phyloP scores from a whole-genome alignment of 2,113 vertebrate genomes.

The Zapornia atra region DNA sequence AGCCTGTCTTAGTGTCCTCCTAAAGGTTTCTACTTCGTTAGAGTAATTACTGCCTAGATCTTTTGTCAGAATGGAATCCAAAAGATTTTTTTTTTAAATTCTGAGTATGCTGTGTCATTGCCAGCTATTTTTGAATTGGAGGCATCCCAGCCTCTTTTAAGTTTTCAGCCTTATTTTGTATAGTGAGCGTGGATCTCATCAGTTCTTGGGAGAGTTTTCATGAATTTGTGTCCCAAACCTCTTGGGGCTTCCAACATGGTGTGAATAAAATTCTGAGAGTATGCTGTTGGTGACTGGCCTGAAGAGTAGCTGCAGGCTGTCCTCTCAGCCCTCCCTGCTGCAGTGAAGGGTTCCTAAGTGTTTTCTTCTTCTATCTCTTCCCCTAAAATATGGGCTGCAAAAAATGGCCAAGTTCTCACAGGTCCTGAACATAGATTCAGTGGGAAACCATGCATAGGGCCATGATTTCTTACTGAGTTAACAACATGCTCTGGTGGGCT shows the following conservation, averaged over 20 bases:
- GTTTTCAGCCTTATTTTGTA: not conserved
- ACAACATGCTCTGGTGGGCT: not conserved
- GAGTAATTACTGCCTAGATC: not conserved
- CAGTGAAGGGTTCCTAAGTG: fast-evolving
- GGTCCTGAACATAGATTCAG: not conserved
- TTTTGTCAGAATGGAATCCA: not conserved
- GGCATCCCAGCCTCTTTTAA: not conserved
- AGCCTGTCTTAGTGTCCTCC: not conserved
- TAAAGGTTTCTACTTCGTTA: not conserved
- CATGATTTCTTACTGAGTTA: not conserved
- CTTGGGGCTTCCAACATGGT: not conserved
- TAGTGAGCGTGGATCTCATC: not conserved
- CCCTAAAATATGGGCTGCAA: not conserved
- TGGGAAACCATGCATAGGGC: not conserved
- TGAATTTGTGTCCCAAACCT: not conserved
- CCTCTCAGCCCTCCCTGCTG: not conserved
- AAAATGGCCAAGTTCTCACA: not conserved
- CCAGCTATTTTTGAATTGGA: not conserved
- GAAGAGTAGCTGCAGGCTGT: not conserved
- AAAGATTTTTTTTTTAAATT: not conserved
- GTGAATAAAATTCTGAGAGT: not conserved
- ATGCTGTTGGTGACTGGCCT: not conserved
- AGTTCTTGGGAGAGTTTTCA: not conserved
- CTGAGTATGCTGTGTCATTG: not conserved
- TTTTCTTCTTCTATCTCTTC: not conserved